Evolutionary conservation across 1,140 invertebrate species (phyloP), one percentile per base, ranked within the genome.

Genomic region (Calosoma granatense): DNA sequence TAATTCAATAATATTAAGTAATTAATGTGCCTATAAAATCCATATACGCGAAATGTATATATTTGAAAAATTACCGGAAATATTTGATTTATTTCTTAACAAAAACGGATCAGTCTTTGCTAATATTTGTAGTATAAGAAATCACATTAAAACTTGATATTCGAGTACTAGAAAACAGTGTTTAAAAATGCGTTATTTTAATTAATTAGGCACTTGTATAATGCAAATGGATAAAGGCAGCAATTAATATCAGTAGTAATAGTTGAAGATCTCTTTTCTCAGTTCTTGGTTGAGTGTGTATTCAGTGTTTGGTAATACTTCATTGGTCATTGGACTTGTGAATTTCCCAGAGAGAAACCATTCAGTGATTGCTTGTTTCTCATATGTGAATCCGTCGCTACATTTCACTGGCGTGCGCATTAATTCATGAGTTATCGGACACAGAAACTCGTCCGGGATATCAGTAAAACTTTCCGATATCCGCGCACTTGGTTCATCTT

Each of bases 391-490:
- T 21, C 87, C 87, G 77, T 91, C 88, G 80, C 70, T 84, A 63
- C 84, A 87, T 22, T 79, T 79, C 2, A 90, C 87, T 14, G 88
- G 87, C 66, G 89, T 83, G 56, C 75, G 77, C 86, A 90, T 89
- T 21, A 90, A 75, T 64, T 89, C 85, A 53, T 87, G 84, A 0
- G 87, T 90, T 19, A 91, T 90, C 11, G 88, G 88, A 72, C 88
- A 91, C n/a, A 87, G 65, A 64, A 83, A 87, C 65, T 90, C 85
- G 60, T 83, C 70, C 2, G 83, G 83, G 22, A 79, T 67, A 36
- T 77, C 70, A 6, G 59, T 43, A 1, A 69, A 65, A 17, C 65
- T 67, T 9, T 59, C 56, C 41, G 53, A 64, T 19, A 54, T 22
- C 2, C 57, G 56, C 9, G 65, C 59, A 47, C 64, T 53, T 11